Evolutionary conservation across 2,113 vertebrate species (phyloP), one percentile per base, ranked within the genome.

Genomic region (Zosterops borbonicus): DNA sequence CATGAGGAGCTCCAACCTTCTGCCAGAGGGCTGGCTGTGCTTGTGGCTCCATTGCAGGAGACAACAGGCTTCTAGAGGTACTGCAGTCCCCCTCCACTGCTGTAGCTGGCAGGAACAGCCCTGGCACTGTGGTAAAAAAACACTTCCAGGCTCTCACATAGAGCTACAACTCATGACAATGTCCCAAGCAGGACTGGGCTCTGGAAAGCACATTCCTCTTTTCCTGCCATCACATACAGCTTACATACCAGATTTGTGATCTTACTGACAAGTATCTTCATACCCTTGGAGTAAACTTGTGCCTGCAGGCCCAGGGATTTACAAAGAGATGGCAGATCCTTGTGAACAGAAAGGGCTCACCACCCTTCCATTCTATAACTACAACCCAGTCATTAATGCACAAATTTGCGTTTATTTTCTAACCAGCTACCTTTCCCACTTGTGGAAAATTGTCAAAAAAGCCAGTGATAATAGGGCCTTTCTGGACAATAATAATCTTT

Each of bases 1-100:
- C 3, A 2, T 0, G 0, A 42, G 44, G 37, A 62, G 52, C 29
- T 87, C 50, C 37, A 6, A 11, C 42, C 25, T 58, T 58, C 52
- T 74, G 68, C n/a, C 59, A 83, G 67, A 87, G 52, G 39, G 59
- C 31, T 19, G 46, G 19, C 8, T 18, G 67, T n/a, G 24, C 17
- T 13, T 41, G 22, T 52, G 67, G 63, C n/a, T 80, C 28, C 55
- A 47, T 2, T 52, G 44, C 5, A 3, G 49, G 37, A 89, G 3
- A 56, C 21, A 49, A 18, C 0, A 12, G 8, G 31, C 12, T 74
- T 62, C n/a, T 9, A 17, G 18, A 64, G 41, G 28, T 83, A 41
- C 42, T 49, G 6, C 47, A 68, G 20, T 12, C 37, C 46, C 60
- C 8, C 24, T 37, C 20, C 31, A 28, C 13, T n/a, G 22, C 68